Percentiles rank a stretch among this genome's conserved stretches.
Conservation (phyloP, 1,140 invertebrate species). For the Hesperophylax magnus region DNA sequence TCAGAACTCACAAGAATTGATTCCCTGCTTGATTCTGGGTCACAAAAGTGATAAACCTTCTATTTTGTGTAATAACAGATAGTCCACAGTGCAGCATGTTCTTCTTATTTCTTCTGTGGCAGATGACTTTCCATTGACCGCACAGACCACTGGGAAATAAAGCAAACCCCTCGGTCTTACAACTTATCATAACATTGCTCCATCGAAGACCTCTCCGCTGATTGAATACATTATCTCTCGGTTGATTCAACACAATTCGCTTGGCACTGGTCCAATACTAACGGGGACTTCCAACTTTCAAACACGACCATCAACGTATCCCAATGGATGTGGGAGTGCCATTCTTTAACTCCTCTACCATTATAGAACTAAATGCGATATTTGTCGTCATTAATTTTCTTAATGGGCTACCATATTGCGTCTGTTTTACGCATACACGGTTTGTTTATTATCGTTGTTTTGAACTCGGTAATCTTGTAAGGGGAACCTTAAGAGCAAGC, state of each 20-base stretch:
- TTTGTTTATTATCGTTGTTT: neutral
- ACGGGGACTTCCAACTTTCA: neutral
- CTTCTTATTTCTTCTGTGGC: too few relatives aligned
- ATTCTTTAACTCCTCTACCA: slow-evolving; percentile 6
- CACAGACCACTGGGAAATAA: too few relatives aligned
- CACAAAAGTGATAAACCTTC: too few relatives aligned
- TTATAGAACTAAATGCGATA: slow-evolving; percentile 1
- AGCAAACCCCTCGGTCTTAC: too few relatives aligned
- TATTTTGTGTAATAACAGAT: too few relatives aligned
- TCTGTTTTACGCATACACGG: neutral
- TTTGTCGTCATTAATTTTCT: slow-evolving; percentile 18
- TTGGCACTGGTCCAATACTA: neutral
- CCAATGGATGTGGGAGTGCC: neutral
- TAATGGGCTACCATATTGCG: slow-evolving; percentile 10
- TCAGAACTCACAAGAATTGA: too few relatives aligned
- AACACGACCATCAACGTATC: neutral
- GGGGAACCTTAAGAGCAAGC: too few relatives aligned
- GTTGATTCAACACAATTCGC: neutral
- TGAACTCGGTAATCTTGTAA: too few relatives aligned
- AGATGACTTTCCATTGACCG: too few relatives aligned
- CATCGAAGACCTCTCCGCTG: neutral
- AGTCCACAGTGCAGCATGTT: too few relatives aligned
- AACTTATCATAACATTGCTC: too few relatives aligned
- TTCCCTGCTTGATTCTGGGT: too few relatives aligned
- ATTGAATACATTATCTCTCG: neutral